Percentiles rank a stretch among this genome's conserved stretches.
These are phyloP conservation scores for Botia kubotai DNA, from an alignment of 2,797 vertebrate genomes.

Conservation along the genomic window DNA sequence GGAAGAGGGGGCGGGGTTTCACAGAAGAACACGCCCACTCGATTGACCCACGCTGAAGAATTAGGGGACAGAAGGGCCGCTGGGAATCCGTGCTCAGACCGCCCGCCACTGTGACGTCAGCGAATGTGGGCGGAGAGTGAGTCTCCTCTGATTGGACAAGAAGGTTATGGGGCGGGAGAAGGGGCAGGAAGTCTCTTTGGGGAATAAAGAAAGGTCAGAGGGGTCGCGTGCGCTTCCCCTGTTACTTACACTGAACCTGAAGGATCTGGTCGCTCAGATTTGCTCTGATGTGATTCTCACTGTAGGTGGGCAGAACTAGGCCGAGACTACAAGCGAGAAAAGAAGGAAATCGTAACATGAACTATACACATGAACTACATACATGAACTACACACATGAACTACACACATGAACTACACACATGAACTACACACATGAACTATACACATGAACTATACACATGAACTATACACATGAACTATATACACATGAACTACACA, in stretches of 20 bases:
- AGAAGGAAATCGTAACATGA: no score
- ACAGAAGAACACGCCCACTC: conserved; percentile 56
- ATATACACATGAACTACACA: no score
- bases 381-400: background rate
- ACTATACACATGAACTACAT: background rate
- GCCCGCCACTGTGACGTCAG: conserved; percentile 10
- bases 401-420: no score
- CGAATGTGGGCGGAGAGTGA: background rate
- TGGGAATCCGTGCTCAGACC: background rate
- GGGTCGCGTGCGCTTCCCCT: conserved; percentile 62
- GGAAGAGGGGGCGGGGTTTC: conserved; percentile 44
- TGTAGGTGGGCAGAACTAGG: conserved; percentile 94
- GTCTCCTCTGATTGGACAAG: conserved; percentile 41
- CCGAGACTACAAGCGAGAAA: conserved; percentile 83
- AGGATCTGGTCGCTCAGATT: conserved; percentile 99
- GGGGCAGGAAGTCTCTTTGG: conserved; percentile 37
- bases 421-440: no score
- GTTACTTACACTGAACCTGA: conserved; percentile 99
- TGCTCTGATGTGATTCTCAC: conserved; percentile 96
- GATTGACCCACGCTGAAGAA: conserved; percentile 25
- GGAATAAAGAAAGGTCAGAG: conserved; percentile 37
- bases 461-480: no score
- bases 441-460: no score
- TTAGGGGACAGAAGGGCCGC: no score
- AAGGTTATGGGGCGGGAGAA: conserved; percentile 12